These are phyloP conservation scores for Ceratoteleas bidentatus DNA, from an alignment of 1,140 invertebrate genomes.

Conservation along the genomic window DNA sequence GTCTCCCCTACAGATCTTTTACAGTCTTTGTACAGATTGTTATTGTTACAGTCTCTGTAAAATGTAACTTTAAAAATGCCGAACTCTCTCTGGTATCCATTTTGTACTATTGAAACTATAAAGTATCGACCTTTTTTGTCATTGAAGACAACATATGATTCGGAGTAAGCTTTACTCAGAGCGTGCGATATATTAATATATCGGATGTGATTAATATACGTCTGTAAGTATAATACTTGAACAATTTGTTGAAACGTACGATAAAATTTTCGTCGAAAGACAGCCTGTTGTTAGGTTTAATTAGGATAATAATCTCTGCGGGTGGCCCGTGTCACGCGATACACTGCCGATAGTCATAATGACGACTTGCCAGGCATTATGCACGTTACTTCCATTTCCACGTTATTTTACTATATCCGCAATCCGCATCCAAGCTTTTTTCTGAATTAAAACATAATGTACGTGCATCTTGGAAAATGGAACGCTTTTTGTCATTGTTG, in stretches of 20 bases:
- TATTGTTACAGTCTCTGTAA: too few relatives aligned
- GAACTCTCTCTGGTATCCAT: too few relatives aligned
- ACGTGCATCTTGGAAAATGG: conserved; percentile 21
- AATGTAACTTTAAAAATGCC: too few relatives aligned
- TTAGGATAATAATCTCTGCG: conserved; percentile 73
- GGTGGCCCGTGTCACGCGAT: conserved; percentile 70
- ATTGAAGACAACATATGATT: too few relatives aligned
- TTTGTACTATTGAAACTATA: too few relatives aligned
- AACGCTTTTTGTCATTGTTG: conserved; percentile 33
- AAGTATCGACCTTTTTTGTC: too few relatives aligned
- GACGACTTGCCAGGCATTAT: conserved; percentile 46
- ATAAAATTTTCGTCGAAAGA: conserved; percentile 56
- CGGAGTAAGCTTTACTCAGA: too few relatives aligned
- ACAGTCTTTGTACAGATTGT: too few relatives aligned
- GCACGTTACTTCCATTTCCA: conserved; percentile 31
- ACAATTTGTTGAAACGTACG: conserved; percentile 35
- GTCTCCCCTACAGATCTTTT: too few relatives aligned
- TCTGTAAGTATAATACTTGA: conserved; percentile 13
- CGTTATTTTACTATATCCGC: conserved; percentile 36
- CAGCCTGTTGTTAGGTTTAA: conserved; percentile 72
- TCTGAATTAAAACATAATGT: conserved; percentile 48
- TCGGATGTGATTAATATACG: conserved; percentile 9
- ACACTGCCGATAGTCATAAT: conserved; percentile 58
- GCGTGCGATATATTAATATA: neutral
- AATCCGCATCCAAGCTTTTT: conserved; percentile 49